Evolutionary conservation across 64 coral and sea anemone genomes (phyloP).

Genomic region (Stichodactyla helianthus): DNA sequence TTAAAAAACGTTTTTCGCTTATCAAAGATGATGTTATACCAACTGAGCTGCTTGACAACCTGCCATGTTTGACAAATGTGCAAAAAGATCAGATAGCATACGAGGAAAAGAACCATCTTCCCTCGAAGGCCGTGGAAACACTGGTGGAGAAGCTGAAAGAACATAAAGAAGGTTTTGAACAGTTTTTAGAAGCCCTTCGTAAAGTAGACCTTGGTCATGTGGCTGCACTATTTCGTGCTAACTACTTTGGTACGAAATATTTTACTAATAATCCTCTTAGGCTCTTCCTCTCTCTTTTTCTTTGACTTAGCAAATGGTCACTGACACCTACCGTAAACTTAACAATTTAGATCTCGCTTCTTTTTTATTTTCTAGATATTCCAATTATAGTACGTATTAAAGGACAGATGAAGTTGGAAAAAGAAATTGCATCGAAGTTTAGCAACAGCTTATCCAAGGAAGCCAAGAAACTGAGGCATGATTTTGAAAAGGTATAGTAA

Average conservation of each 20-base stretch:
- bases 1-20: neutral
- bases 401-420: neutral
- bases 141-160: conserved; percentile 45
- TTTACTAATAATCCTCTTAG: no score
- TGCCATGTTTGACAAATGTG: conserved; percentile 33
- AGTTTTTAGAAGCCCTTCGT: conserved; percentile 41
- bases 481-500: neutral
- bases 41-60: conserved; percentile 23
- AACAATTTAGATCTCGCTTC: no score
- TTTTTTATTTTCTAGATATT: no score
- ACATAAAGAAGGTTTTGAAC: conserved; percentile 29
- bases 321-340: no score
- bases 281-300: no score
- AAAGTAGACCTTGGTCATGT: conserved; percentile 20
- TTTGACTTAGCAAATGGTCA: no score
- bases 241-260: neutral
- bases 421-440: neutral
- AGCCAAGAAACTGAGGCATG: neutral
- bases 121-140: neutral
- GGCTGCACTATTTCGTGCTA: conserved; percentile 31
- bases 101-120: neutral
- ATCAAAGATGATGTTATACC: conserved; percentile 7
- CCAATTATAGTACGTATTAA: no score
- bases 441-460: neutral
- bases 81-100: conserved; percentile 35